Evolutionary conservation across 2,888 invertebrate genomes (phyloP), one percentile per base, ranked within the genome.

Genomic region (Nymphalis urticae): DNA sequence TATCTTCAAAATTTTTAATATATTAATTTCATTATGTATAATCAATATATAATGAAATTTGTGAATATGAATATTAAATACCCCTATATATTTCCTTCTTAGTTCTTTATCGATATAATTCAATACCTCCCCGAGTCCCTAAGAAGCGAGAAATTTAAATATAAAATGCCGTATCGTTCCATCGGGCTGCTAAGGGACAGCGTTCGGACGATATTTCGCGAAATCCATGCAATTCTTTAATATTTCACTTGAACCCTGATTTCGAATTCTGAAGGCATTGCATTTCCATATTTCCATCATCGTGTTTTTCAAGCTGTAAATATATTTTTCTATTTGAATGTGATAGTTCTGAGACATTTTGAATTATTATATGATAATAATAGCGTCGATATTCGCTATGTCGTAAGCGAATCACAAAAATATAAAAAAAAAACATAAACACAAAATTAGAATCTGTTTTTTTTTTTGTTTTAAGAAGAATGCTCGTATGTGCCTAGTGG

Each of bases 271-370:
- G 42, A 58, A 58, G 36, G 36, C 58, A 58, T 58, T 42, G 58
- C 42, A 58, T 58, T 58, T 36, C 58, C 58, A 58, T 58, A 58
- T 42, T 58, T 58, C 58, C 58, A 58, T 58, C 58, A 58, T n/a
- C 56, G 56, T 21, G 36, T 58, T 58, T 58, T 58, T 56, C 58
- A 58, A 42, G 58, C 58, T 58, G 10, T 17, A 19, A 36, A 19
- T 13, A 58, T n/a, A 58, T 58, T 58, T 42, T 42, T 21, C 19
- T 58, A 42, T 58, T 58, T 58, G 19, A 36, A 58, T 42, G 58
- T 13, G 36, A 58, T 58, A 42, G 42, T 58, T 42, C 19, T 19
- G n/a, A 4, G 17, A 19, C 7, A 19, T 10, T 58, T 19, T 19
- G 19, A 54, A 54, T 8, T 24, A 54, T 24, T 19, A 19, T 27